Evolutionary conservation across 2,113 vertebrate genomes (phyloP).

Genomic region (Ochotona princeps): DNA sequence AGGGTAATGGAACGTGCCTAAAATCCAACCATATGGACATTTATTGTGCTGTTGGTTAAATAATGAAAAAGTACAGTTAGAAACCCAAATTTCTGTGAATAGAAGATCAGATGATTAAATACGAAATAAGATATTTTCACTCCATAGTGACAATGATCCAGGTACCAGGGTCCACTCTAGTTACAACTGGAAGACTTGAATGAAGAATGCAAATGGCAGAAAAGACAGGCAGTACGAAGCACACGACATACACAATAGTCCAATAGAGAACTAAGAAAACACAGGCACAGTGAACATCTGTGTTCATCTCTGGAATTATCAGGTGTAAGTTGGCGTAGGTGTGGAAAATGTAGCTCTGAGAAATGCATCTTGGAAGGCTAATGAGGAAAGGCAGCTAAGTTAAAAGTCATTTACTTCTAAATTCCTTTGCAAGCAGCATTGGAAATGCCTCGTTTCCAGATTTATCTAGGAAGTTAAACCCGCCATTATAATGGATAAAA

Average conservation of each 20-base stretch:
- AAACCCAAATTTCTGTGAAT: not conserved
- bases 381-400: not conserved
- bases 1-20: not conserved
- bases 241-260: too few relatives aligned
- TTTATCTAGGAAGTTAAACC: constrained; percentile 38
- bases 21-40: not conserved
- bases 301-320: not conserved
- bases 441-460: not conserved
- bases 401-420: not conserved
- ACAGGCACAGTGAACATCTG: not conserved
- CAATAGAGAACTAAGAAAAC: too few relatives aligned
- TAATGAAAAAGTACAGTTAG: not conserved
- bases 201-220: not conserved
- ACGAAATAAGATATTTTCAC: not conserved
- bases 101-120: not conserved
- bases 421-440: not conserved
- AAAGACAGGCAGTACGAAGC: not conserved
- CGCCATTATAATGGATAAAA: not conserved
- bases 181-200: not conserved
- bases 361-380: not conserved
- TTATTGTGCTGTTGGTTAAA: not conserved
- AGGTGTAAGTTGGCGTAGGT: too few relatives aligned
- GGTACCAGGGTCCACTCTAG: not conserved
- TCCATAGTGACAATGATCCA: not conserved
- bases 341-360: too few relatives aligned